Base-by-base conservation (phyloP, 1,140 invertebrate genomes). In the Tenebrio molitor region DNA sequence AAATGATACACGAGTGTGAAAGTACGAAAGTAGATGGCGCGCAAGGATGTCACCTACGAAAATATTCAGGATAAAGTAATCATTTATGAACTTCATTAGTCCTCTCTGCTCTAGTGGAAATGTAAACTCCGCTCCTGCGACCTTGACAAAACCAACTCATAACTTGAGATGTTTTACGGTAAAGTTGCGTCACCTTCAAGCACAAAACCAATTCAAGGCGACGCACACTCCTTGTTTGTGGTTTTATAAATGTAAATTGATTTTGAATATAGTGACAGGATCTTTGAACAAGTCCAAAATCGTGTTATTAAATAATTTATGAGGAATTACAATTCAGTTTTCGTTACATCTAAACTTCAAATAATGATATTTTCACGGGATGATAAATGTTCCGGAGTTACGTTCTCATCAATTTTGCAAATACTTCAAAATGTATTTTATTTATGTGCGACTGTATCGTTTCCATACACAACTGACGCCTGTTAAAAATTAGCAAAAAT, bases 11-110 rank as follows among this genome's bases (percentile, higher is more conserved):
- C n/a, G n/a, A n/a, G n/a, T n/a, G n/a, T n/a, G n/a, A n/a, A n/a
- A n/a, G n/a, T n/a, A n/a, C n/a, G n/a, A n/a, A n/a, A n/a, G n/a
- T 39, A 39, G 36, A 39, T 39, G 36, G 36, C 36, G 36, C 36
- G n/a, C 5, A 39, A n/a, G 4, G 36, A 2, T 39, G 36, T 39
- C 5, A 12, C 3, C 5, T 39, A 39, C 36, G 36, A 39, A 39
- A 39, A 39, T 39, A 39, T 39, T 12, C 36, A 39, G n/a, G 36
- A 33, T 10, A 5, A 39, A 7, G 36, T 39, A 39, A 39, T 39
- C 36, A 39, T 39, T 39, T 39, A 39, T 39, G 36, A 39, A 39
- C 36, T 39, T 39, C 36, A 12, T 39, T 39, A 39, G n/a, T 39
- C 36, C 12, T 4, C 10, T 33, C 29, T 5, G 29, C 36, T 39